Evolutionary conservation across 2,797 vertebrate genomes (phyloP).

Genomic region (Heteromormyrus szaboi): DNA sequence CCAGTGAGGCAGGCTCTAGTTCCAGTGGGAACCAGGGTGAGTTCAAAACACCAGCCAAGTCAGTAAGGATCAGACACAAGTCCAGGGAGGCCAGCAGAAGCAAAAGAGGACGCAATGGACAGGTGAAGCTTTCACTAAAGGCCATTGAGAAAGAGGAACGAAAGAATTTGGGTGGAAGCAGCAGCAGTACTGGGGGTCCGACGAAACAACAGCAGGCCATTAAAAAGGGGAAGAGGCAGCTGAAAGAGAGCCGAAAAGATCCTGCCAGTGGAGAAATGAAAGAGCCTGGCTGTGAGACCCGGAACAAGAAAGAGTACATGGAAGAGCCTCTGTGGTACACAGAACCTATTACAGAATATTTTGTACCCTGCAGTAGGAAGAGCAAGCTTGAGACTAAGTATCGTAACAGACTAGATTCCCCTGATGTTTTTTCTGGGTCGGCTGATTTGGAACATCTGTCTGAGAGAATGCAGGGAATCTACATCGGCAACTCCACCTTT

Average conservation of each 20-base stretch:
- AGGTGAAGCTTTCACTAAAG: conserved; percentile 73
- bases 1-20: conserved; percentile 93
- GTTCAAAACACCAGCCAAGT: conserved; percentile 68
- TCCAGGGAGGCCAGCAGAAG: conserved; percentile 74
- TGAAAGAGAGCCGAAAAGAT: conserved; percentile 81
- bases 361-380: conserved; percentile 83
- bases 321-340: conserved; percentile 99
- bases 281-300: conserved; percentile 68
- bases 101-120: conserved; percentile 77
- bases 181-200: conserved; percentile 62
- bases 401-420: conserved; percentile 71
- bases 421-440: conserved; percentile 55
- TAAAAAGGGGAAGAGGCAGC: conserved; percentile 80
- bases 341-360: conserved; percentile 92
- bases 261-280: conserved; percentile 64
- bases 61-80: conserved; percentile 81
- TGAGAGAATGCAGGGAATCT: conserved; percentile 84
- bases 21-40: conserved; percentile 89
- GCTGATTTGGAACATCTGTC: conserved; percentile 72
- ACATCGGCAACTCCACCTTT: conserved; percentile 77
- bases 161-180: conserved; percentile 60
- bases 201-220: conserved; percentile 75
- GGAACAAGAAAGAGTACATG: conserved; percentile 84
- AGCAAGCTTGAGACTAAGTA: conserved; percentile 98
- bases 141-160: conserved; percentile 71